These are phyloP conservation scores for human (Homo sapiens) DNA, from an alignment of 2,113 vertebrate genomes.

Conservation along the genomic window DNA sequence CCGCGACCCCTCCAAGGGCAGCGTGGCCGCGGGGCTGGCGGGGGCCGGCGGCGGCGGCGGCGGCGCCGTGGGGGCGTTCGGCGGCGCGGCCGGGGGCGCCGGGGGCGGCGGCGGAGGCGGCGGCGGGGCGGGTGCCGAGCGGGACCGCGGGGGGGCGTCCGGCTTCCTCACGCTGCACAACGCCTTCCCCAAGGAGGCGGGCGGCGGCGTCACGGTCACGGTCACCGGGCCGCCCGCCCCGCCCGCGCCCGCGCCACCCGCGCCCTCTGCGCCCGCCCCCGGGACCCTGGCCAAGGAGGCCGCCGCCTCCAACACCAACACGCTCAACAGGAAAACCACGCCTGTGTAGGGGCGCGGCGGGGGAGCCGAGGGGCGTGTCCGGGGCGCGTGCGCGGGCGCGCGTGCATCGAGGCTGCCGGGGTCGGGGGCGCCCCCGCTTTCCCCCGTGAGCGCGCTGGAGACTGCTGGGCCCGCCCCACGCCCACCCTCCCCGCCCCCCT, in stretches of 20 bases:
- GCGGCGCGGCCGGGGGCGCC: conserved; percentile 75
- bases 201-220: conserved; percentile 86
- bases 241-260: conserved; percentile 84
- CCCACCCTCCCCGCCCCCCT: not conserved
- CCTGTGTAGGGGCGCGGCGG: conserved; percentile 84
- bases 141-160: conserved; percentile 69
- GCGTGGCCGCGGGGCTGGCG: conserved; percentile 76
- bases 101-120: not conserved
- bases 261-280: conserved; percentile 74
- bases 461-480: conserved; percentile 44
- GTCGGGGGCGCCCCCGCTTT: conserved; percentile 24
- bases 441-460: conserved; percentile 51
- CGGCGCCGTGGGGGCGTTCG: conserved; percentile 56
- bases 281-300: conserved; percentile 80
- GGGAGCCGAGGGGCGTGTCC: conserved; percentile 46
- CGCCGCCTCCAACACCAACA: conserved; percentile 90
- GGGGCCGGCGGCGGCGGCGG: conserved; percentile 46
- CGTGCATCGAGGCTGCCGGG: conserved; percentile 59
- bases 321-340: conserved; percentile 94
- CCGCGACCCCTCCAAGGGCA: conserved; percentile 84
- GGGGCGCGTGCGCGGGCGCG: conserved; percentile 74
- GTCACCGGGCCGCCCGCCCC: conserved; percentile 86
- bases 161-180: conserved; percentile 95
- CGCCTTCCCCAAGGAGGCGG: conserved; percentile 92
- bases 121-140: conserved; percentile 60